Percentiles rank a stretch among this genome's conserved stretches.
Evolutionary conservation across 2,888 invertebrate species (phyloP).

Genomic region (Eumacrocentrus americanus): DNA sequence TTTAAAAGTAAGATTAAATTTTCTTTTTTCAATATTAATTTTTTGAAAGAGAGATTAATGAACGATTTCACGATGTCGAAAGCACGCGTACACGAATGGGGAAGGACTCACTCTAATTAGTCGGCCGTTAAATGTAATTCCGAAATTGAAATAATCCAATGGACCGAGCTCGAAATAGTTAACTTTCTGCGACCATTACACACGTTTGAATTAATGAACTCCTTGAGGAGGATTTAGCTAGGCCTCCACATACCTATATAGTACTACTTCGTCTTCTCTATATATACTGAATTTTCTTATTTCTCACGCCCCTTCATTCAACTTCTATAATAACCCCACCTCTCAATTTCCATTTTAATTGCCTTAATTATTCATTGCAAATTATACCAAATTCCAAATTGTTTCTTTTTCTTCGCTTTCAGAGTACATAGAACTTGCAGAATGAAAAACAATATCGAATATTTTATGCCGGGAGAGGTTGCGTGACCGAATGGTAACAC

Average conservation of each 20-base stretch:
- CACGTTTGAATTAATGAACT: slow-evolving; percentile 40
- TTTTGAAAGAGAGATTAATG: not conserved
- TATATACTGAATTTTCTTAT: too few relatives aligned
- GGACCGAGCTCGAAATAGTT: not conserved
- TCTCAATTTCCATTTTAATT: slow-evolving; percentile 13
- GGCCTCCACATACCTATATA: not conserved
- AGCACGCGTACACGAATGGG: too few relatives aligned
- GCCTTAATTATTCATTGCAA: slow-evolving; percentile 8
- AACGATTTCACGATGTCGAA: too few relatives aligned
- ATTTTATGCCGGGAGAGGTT: slow-evolving; percentile 2
- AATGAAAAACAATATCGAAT: too few relatives aligned
- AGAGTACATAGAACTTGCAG: not conserved
- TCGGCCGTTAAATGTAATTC: too few relatives aligned
- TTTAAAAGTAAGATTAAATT: not conserved
- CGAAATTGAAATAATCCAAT: too few relatives aligned
- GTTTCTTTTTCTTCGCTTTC: not conserved
- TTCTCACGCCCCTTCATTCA: slow-evolving; percentile 36
- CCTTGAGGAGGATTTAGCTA: not conserved
- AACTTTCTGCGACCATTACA: slow-evolving; percentile 33
- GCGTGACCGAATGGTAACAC: slow-evolving; percentile 24
- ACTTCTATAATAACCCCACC: not conserved
- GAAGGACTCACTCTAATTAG: too few relatives aligned
- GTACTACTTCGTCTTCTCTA: slow-evolving; percentile 9
- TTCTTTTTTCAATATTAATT: not conserved
- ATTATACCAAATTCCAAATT: not conserved